Base-by-base conservation (phyloP, 2,797 vertebrate species). In the Muraenolepis orangiensis region DNA sequence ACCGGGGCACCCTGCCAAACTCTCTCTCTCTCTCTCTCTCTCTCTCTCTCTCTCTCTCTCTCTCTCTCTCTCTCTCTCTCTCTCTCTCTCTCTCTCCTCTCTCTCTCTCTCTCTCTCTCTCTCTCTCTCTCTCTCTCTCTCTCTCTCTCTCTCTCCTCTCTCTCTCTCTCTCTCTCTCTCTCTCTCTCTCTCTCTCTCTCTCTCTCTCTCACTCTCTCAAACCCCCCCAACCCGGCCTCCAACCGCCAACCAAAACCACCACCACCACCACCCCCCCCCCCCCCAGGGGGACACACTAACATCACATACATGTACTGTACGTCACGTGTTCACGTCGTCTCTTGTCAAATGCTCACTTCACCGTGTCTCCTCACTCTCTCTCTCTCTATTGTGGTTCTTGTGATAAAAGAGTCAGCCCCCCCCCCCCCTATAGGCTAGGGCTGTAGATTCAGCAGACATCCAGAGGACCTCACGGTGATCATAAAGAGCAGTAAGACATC, bases 1-100 rank as follows among this genome's bases (percentile, higher is more conserved):
- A 83, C 89, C 76, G 81, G 89, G 87, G 89, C 86, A 87, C 80
- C 51, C 77, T 80, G 91, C 90, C 90, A 93, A 91, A 90, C 88
- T 87, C 87, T 42, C 78, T 66, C 67, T 74, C 87, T 80, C 84
- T 80, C 80, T 69, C 18, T 8, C 23, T 66, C 57, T 34, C 76
- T 84, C 81, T 82, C 81, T 85, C 81, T 75, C 81, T 81, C 85
- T 8, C 23, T 66, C 57, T 34, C 76, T 84, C 81, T 82, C 81
- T 85, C 81, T 75, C 81, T 81, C 88, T 87, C 87, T 42, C 78
- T 66, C 67, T 74, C 87, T 80, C 84, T 80, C 80, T 69, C 18
- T 8, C 23, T 66, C 57, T 34, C 76, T 84, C 81, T 82, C 81
- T 85, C 81, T 75, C 81, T 81, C 85, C n/a, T n/a, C n/a, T n/a